Evolutionary conservation across 2,797 vertebrate genomes (phyloP), one percentile per base, ranked within the genome.

Genomic region (Calcarius lapponicus): DNA sequence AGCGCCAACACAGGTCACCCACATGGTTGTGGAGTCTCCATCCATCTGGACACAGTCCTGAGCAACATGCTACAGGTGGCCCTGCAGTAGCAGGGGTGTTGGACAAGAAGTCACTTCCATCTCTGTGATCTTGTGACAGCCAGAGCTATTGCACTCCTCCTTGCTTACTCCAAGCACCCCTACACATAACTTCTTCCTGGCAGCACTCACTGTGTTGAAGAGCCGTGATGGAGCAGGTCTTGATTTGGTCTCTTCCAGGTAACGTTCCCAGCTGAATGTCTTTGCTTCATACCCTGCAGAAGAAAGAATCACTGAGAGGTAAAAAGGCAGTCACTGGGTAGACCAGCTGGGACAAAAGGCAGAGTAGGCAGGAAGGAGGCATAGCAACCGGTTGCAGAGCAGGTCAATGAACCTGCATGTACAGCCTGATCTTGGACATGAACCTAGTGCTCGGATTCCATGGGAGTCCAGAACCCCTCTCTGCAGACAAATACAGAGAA

Each of bases 191-290:
- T 38, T 65, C 19, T 22, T 58, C 48, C 34, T 48, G 31, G 28
- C 16, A 48, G 56, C 31, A 95, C 97, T 99, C 97, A 99, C 99
- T 75, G 98, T 97, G 92, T 98, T 99, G 67, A 99, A 99, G 26
- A 99, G 98, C 56, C 97, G 97, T 4, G 98, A 93, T 0, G 99
- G 98, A 79, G 98, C 99, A 51, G 98, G 97, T 91, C 94, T 97
- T 3, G 98, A 95, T 54, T 96, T 97, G 10, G 98, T 99, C 93
- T 98, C 98, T 85, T 98, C 95, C 94, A 99, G 94, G 97, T 99
- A 99, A 80, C 80, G 95, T 17, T 98, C 95, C 99, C 99, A 99
- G 91, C 20, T 97, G 96, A 99, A 99, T 11, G 97, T 98, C 80
- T 97, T 97, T 40, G 97, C 53, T 93, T 99, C 97, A 5, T 98